phyloP scores from a whole-genome alignment of 2,888 invertebrate genomes.

The Rhamnusium bicolor region DNA sequence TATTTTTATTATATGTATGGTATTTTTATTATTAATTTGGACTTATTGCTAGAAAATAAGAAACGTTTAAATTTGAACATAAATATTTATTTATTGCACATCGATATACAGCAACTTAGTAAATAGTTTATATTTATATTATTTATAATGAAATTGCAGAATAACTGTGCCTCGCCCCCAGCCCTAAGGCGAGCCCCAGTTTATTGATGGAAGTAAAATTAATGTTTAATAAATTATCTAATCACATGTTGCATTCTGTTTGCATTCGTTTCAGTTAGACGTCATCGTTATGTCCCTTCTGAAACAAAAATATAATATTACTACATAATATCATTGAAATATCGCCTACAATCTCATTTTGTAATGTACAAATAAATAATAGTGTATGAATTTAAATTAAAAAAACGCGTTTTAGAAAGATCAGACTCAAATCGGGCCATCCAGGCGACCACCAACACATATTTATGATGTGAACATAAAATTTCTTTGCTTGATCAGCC shows the following conservation, averaged over 20 bases:
- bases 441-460: too few relatives aligned
- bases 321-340: too few relatives aligned
- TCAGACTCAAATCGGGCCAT: too few relatives aligned
- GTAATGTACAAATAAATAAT: too few relatives aligned
- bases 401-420: too few relatives aligned
- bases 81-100: constrained; percentile 59
- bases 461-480: too few relatives aligned
- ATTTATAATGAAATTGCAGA: constrained; percentile 43
- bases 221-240: constrained; percentile 53
- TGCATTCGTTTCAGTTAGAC: constrained; percentile 52
- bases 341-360: too few relatives aligned
- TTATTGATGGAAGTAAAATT: constrained; percentile 34
- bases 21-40: too few relatives aligned
- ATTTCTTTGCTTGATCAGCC: too few relatives aligned
- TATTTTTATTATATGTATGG: too few relatives aligned
- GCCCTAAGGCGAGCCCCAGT: constrained; percentile 59
- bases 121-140: constrained; percentile 41
- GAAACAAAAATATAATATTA: constrained; percentile 45
- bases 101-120: constrained; percentile 56
- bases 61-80: constrained; percentile 34
- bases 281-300: constrained; percentile 58
- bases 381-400: background rate
- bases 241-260: constrained; percentile 45
- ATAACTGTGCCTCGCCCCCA: constrained; percentile 59
- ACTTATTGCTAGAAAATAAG: background rate